Evolutionary conservation across 2,113 vertebrate genomes (phyloP).

Genomic region (Noctilio leporinus): DNA sequence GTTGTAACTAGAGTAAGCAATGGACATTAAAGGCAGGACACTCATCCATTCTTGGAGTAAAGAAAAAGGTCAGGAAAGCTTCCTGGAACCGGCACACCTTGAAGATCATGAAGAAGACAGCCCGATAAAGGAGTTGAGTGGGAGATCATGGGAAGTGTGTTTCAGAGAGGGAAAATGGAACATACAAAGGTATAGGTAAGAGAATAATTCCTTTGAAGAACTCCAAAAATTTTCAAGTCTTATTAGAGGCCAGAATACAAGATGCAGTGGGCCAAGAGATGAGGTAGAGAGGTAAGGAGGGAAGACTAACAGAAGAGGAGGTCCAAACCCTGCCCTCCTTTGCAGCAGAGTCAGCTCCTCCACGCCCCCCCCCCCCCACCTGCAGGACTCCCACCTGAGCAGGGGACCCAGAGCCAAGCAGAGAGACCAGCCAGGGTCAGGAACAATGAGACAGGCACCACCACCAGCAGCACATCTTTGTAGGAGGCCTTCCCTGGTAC

Average conservation of each 20-base stretch:
- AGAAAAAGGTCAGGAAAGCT: not conserved
- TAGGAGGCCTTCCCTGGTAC: slow-evolving; percentile 33
- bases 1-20: not conserved
- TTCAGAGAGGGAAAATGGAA: not conserved
- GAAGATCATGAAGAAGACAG: not conserved
- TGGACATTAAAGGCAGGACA: not conserved
- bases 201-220: not conserved
- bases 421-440: slow-evolving; percentile 19
- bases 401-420: slow-evolving; percentile 18
- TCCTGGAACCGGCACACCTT: not conserved
- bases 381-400: slow-evolving; percentile 47
- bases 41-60: not conserved
- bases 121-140: not conserved
- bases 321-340: not conserved
- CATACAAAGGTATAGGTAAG: not conserved
- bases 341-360: not conserved
- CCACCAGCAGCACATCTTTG: slow-evolving; percentile 57
- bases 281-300: not conserved
- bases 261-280: not conserved
- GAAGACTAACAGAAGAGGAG: not conserved
- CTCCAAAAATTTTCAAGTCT: not conserved
- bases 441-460: slow-evolving; percentile 28
- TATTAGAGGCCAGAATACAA: not conserved
- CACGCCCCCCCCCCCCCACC: too few relatives aligned
- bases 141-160: not conserved